Base-by-base conservation (phyloP, 92 coral and sea anemone species). In the Epizoanthus stellaris region DNA sequence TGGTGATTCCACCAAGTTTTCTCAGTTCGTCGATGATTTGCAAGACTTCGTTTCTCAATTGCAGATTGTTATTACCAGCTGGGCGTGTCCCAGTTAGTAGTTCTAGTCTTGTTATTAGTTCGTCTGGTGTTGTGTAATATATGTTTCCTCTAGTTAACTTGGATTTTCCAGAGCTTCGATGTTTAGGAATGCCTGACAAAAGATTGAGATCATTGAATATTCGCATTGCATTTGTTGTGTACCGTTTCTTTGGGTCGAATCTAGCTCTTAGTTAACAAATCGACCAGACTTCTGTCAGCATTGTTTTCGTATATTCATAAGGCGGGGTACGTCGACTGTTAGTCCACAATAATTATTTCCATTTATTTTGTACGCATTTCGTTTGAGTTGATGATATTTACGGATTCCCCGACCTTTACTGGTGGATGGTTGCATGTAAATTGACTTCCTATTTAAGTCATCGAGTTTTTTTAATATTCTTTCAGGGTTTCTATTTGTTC, bases 21-120 rank as follows among this genome's bases (percentile, higher is more conserved):
- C 49, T 17, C 20, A 76, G 20, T 11, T 54, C 40, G 23, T 76
- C 82, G 6, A 54, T 9, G 20, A 76, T 76, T 23, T 76, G 13
- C 66, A 42, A 76, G 2, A 59, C 82, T 56, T 80, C 84, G 59
- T 80, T 80, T 63, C 52, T 63, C 16, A 80, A 47, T 8, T 17
- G 36, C 5, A 63, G 4, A 20, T 34, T 30, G 4, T 10, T 80
- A 80, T 59, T 80, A 16, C 84, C 70, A 9, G 84, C 84, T 23
- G 14, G 6, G 21, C 84, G 2, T 59, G 84, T 30, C 5, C 84
- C 84, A 8, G 84, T 80, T 10, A 80, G 1, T 0, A 80, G 9
- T 36, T 15, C 34, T 13, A 80, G 54, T 54, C 82, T 9, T 76
- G 56, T 52, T 15, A 76, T 20, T 39, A 76, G 25, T n/a, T 76